phyloP scores from a whole-genome alignment of 2,797 vertebrate genomes.

The Ciconia nigra region DNA sequence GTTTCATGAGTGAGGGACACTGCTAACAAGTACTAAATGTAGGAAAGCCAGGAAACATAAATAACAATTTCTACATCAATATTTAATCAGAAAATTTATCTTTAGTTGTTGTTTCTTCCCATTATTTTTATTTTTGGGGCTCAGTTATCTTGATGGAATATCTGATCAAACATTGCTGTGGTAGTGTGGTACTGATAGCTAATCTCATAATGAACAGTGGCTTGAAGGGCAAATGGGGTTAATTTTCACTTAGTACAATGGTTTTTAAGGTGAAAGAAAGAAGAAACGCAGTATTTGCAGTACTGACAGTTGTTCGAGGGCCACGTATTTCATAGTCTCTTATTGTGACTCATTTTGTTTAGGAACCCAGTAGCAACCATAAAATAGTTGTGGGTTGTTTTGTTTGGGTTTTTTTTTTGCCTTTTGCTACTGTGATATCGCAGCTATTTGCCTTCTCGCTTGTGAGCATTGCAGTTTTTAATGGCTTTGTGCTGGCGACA shows the following conservation, averaged over 20 bases:
- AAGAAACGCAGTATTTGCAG: neutral
- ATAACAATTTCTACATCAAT: conserved; percentile 46
- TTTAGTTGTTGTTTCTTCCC: conserved; percentile 14
- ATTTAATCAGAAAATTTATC: conserved; percentile 58
- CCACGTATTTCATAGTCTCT: neutral
- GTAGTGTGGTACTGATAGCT: neutral
- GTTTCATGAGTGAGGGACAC: conserved; percentile 54
- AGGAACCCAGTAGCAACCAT: neutral
- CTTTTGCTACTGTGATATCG: neutral
- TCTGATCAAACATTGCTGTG: neutral
- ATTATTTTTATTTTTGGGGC: conserved; percentile 23
- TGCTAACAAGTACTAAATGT: conserved; percentile 46
- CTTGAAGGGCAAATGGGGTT: conserved; percentile 6
- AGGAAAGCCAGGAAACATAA: conserved; percentile 47
- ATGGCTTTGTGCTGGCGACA: neutral
- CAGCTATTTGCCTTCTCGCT: neutral
- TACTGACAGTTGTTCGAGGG: neutral
- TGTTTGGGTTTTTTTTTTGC: neutral
- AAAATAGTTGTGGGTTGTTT: neutral
- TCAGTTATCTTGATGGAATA: neutral
- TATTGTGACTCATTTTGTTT: neutral
- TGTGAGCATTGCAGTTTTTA: neutral
- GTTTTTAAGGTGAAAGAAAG: neutral
- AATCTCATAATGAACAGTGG: neutral
- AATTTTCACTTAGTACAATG: neutral